Conservation (phyloP, 2,113 vertebrate genomes). For the Morone saxatilis region DNA sequence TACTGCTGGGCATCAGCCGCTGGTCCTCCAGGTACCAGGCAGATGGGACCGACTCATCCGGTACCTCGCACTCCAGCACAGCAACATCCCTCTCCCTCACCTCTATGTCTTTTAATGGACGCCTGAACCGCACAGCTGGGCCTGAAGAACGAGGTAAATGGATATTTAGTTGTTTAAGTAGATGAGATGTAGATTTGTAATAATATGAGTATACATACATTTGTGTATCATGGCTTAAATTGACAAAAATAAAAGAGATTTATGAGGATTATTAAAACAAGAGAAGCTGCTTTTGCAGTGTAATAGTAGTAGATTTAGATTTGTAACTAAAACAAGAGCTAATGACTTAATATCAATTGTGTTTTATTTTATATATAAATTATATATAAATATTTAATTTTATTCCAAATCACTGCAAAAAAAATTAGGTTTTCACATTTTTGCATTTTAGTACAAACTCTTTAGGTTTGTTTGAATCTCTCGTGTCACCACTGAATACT, state of each 20-base stretch:
- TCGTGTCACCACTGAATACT: not conserved
- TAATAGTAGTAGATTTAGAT: not conserved
- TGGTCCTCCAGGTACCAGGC: conserved; percentile 96
- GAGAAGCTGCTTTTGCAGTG: not conserved
- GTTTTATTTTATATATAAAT: not conserved
- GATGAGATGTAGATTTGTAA: not conserved
- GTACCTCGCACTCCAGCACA: conserved; percentile 94
- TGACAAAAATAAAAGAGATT: not conserved
- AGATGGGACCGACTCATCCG: conserved; percentile 86
- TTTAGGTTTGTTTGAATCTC: not conserved
- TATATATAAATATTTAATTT: not conserved
- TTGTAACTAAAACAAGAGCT: not conserved
- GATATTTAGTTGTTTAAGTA: not conserved
- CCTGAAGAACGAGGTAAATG: conserved; percentile 75
- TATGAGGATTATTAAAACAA: not conserved
- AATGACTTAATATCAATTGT: not conserved
- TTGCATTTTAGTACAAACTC: not conserved
- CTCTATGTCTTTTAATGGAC: conserved; percentile 88
- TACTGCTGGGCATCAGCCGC: conserved; percentile 88
- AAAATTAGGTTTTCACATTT: too few species aligned
- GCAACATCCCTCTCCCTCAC: conserved; percentile 89
- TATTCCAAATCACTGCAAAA: not conserved
- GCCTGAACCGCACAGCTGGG: conserved; percentile 87
- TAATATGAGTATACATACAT: not conserved
- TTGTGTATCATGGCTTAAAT: not conserved